Evolutionary conservation across 2,113 vertebrate species (phyloP).

Genomic region (Channa argus): DNA sequence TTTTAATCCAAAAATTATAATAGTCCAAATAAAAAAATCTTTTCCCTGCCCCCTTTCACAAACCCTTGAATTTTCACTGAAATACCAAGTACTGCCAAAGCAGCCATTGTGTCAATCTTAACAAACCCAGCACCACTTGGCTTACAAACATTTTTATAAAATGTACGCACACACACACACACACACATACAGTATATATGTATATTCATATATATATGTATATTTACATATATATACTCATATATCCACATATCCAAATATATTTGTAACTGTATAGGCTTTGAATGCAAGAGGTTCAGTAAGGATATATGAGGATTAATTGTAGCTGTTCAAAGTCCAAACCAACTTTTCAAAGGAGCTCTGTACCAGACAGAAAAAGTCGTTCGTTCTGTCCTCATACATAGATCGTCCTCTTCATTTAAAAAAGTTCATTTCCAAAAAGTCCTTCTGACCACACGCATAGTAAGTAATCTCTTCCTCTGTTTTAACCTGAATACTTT

Average conservation of each 20-base stretch:
- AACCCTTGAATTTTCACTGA: conserved; percentile 41
- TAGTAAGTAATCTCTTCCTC: conserved; percentile 46
- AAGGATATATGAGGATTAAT: conserved; percentile 72
- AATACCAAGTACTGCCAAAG: conserved; percentile 43
- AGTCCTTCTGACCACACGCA: conserved; percentile 27
- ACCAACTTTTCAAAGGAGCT: conserved; percentile 34
- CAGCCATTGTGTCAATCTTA: conserved; percentile 46
- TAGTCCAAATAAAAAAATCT: conserved; percentile 34
- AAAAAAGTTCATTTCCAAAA: conserved; percentile 41
- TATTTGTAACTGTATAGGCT: conserved; percentile 75
- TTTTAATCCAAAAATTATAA: conserved; percentile 35
- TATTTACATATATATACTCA: conserved; percentile 10
- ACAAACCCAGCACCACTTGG: conserved; percentile 62
- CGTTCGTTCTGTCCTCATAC: conserved; percentile 21
- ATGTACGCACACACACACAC: conserved; percentile 49
- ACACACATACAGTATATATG: not conserved
- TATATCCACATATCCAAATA: conserved; percentile 73
- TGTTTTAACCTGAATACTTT: conserved; percentile 55
- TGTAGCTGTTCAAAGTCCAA: conserved; percentile 57
- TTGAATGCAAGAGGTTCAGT: conserved; percentile 71
- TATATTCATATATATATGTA: conserved; percentile 49
- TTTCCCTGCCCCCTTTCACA: conserved; percentile 49
- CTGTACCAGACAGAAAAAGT: conserved; percentile 46
- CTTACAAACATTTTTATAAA: conserved; percentile 80
- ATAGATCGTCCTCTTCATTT: conserved; percentile 36